Base-by-base conservation (phyloP, 2,888 invertebrate species). In the Esperia sulphurella region DNA sequence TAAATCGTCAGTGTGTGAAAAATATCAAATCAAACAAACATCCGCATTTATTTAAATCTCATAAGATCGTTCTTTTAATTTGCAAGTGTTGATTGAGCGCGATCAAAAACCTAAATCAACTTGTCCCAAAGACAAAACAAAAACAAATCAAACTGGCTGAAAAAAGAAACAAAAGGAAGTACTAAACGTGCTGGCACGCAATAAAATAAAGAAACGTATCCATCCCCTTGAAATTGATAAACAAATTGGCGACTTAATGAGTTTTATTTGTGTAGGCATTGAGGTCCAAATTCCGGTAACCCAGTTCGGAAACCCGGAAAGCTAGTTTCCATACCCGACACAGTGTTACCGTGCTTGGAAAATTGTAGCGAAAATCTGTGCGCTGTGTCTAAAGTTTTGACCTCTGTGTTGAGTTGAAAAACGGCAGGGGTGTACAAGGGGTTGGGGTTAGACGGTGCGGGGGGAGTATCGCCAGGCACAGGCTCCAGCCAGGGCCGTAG, bases 401-500 rank as follows among this genome's bases (percentile, higher is more conserved):
- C 28, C 29, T 28, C 41, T 28, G 41, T 41, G 41, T n/a, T 10
- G 21, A n/a, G 41, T 41, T 41, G 41, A 14, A 14, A 43, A 7
- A 46, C 51, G 44, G 47, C 47, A 45, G 41, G 53, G 56, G 59
- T 50, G 51, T 51, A 42, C 45, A 48, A 48, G 56, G 58, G 59
- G 52, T 45, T 29, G 55, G 14, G 54, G 57, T 49, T 45, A 41
- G 55, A 41, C 44, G 52, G 49, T 49, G 50, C 38, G 52, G 49
- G 41, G n/a, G 51, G 50, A 50, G 66, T 71, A 68, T 66, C 68
- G 74, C 78, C 81, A 77, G 80, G 85, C 84, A 78, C 81, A 77
- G 80, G 85, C 84, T 85, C 85, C 85, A 75, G 83, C 85, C 85
- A 75, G 83, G 85, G 81, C 81, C 72, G 83, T 73, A 82, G 84